Evolutionary conservation across 2,888 invertebrate genomes (phyloP), one percentile per base, ranked within the genome.

Genomic region (Campoplex nolae): DNA sequence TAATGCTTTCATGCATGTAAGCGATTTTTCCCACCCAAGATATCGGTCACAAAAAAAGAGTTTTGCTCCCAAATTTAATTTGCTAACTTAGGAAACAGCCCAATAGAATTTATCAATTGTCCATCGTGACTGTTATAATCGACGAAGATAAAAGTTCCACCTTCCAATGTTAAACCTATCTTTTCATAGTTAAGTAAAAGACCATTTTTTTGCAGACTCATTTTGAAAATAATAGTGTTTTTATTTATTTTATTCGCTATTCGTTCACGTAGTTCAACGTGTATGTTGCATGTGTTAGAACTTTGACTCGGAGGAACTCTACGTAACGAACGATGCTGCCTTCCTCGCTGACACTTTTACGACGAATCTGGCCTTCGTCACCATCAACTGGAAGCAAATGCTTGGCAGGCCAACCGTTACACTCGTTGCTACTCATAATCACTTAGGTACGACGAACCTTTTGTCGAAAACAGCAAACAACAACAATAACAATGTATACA

Each of bases 381-480:
- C 98, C 95, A 98, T 98, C 96, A 98, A 97, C 95, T 99, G 99
- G 99, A 98, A 98, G 94, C 97, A 98, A 95, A 98, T 98, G 97
- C 97, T 99, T 95, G 99, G 99, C 94, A 96, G 99, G 93, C 99
- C 99, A 89, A 97, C 98, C 91, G 97, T 99, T 95, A 98, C 98
- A 91, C 96, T 99, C 95, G 97, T 98, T 95, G 97, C 97, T 94
- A 97, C 97, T 94, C 96, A 97, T 95, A 96, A 96, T 95, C 96
- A 97, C 95, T 96, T 98, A 97, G 98, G 98, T 98, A 97, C 96
- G 93, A 90, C 88, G 70, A 83, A 35, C 62, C 38, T 67, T 75
- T 82, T 56, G 28, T 51, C 62, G 35, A 67, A 56, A 71, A 62
- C 62, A 58, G 54, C 18, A 13, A 54, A 45, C 42, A 62, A 71